Evolutionary conservation across 2,797 vertebrate species (phyloP), one percentile per base, ranked within the genome.

Genomic region (Microhierax caerulescens): DNA sequence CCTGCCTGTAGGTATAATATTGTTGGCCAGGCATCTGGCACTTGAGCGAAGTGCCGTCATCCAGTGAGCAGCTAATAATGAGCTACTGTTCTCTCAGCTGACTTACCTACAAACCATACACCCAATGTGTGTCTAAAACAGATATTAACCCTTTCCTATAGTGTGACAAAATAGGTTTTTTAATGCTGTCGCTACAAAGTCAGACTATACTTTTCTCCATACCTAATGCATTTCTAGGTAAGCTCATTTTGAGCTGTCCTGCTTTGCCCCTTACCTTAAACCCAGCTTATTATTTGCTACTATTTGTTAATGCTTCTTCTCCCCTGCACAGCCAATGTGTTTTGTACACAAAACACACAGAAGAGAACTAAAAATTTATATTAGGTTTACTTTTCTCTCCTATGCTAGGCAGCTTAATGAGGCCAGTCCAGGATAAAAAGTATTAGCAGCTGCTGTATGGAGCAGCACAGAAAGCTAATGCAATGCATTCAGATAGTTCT

Each of bases 361-460:
- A 86, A 43, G 43, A 84, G 50, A 93, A 36, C 37, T 32, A 11
- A 96, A 45, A 37, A 43, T 88, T 79, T 36, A 51, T 85, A 1
- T 74, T 59, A 34, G 81, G 41, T 89, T 96, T 81, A 43, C 53
- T 84, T 90, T 76, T 17, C 50, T 67, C 47, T 60, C 54, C 60
- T 32, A 32, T 43, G 32, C 56, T 27, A 60, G 86, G 79, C 51
- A 90, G 53, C 68, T 85, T 92, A 96, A 95, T 91, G 94, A 97
- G 85, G 78, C 91, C 77, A 86, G 72, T 47, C 84, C 69, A 37
- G 75, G n/a, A 47, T 78, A 11, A 64, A 84, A 95, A 73, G 75
- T 83, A 61, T 77, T 81, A 80, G n/a, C 30, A 9, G 43, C 72
- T 41, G 88, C 84, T 69, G 54, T 16, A 57, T 48, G 67, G 86